Conservation (phyloP, 1,140 invertebrate species). For the Lepidurus packardi region DNA sequence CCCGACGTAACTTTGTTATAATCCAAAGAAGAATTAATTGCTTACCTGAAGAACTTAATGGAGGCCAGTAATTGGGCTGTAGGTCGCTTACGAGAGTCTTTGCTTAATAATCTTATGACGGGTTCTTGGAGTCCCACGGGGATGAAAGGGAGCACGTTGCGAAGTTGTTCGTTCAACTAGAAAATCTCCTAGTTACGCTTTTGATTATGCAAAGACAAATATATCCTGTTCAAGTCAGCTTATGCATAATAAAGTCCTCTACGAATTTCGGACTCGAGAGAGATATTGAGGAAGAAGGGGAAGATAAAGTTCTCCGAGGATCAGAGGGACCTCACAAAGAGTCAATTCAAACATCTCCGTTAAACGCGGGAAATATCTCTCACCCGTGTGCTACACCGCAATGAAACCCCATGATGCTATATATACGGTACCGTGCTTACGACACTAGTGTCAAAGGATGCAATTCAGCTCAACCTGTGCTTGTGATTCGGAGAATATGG, state of each 20-base stretch:
- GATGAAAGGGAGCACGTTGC: slow-evolving; percentile 66
- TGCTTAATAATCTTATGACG: slow-evolving; percentile 70
- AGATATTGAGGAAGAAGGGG: not conserved
- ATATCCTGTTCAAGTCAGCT: not conserved
- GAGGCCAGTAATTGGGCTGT: slow-evolving; percentile 78
- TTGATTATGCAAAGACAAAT: not conserved
- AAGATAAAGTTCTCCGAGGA: not conserved
- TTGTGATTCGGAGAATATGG: too few relatives aligned
- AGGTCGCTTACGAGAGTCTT: slow-evolving; percentile 72
- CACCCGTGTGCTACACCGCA: too few relatives aligned
- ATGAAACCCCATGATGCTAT: too few relatives aligned
- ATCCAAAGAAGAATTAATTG: not conserved
- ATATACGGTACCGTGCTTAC: too few relatives aligned
- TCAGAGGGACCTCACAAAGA: not conserved
- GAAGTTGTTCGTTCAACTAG: slow-evolving; percentile 72
- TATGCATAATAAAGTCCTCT: not conserved
- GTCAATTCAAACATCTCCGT: too few relatives aligned
- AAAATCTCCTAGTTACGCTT: slow-evolving; percentile 28
- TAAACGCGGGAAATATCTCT: too few relatives aligned
- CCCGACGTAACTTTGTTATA: slow-evolving; percentile 27
- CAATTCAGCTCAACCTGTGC: too few relatives aligned
- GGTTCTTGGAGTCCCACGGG: slow-evolving; percentile 81
- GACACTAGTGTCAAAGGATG: too few relatives aligned
- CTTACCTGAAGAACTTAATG: slow-evolving; percentile 81
- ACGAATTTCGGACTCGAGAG: not conserved